Base-by-base conservation (phyloP, 1,140 invertebrate species). In the Cherax destructor region DNA sequence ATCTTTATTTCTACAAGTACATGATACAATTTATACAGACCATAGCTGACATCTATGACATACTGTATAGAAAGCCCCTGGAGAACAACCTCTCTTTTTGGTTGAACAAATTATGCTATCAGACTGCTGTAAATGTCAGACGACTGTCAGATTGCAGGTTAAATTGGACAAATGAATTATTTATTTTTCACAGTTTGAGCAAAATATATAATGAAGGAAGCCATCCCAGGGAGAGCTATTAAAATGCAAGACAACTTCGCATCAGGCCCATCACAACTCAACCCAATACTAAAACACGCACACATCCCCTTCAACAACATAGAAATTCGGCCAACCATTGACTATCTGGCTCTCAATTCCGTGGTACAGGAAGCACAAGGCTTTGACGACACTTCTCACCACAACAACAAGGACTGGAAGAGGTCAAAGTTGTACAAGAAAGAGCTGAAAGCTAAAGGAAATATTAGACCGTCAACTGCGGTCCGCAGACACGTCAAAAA, bases 401-500 rank as follows among this genome's bases (percentile, higher is more conserved):
- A 47, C 59, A 87, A 47, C 85, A 78, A 52, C 59, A 87, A 59
- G 47, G 88, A 85, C 61, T 91, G 88, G 88, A 91, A 50, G 49
- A 84, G 77, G 24, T 86, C 88, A 41, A 84, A 78, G 24, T 52
- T 91, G 4, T 91, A 91, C 92, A 86, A 90, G 65, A 92, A 90
- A 59, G 85, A 83, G 30, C 89, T 91, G 3, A 92, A 88, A 50
- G 69, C 89, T 13, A 92, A 92, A 65, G 88, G 86, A 0, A 92
- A 86, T 69, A 91, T 88, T 30, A 69, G 89, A 16, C 85, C 92
- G 1, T 92, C 92, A 13, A 89, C 87, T 30, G 91, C 92, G 30
- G 92, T 93, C 13, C 81, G 87, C 16, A 76, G 77, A 21, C 92
- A 91, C 86, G 92, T 93, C 4, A 93, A 93, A 56, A 93, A 93